phyloP scores from a whole-genome alignment of 2,888 invertebrate genomes.

The Parnassius apollo region DNA sequence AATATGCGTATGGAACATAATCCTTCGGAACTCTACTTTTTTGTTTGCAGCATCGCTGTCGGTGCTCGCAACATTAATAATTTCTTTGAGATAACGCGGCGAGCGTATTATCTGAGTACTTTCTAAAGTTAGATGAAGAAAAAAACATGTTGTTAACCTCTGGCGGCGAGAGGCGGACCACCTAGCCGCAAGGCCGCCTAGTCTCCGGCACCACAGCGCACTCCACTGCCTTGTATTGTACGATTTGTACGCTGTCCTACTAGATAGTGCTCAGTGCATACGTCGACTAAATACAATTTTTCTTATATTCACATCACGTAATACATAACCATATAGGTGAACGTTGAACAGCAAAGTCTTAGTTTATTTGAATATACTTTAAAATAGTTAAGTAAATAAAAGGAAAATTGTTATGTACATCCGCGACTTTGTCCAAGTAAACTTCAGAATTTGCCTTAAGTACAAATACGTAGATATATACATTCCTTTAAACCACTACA shows the following conservation, averaged over 20 bases:
- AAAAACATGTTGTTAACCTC: slow-evolving; percentile 76
- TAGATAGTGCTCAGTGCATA: slow-evolving; percentile 22
- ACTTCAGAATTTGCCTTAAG: too few species aligned
- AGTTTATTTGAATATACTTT: too few species aligned
- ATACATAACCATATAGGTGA: slow-evolving; percentile 6
- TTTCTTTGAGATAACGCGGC: slow-evolving; percentile 47
- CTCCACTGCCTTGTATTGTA: slow-evolving; percentile 34
- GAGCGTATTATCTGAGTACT: slow-evolving; percentile 64
- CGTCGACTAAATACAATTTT: slow-evolving; percentile 22
- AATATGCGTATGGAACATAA: neutral
- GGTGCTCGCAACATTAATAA: slow-evolving; percentile 33
- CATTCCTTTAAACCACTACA: too few species aligned
- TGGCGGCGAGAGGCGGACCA: slow-evolving; percentile 69
- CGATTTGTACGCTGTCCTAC: slow-evolving; percentile 35
- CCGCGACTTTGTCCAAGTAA: too few species aligned
- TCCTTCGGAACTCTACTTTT: slow-evolving; percentile 11
- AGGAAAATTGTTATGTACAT: too few species aligned
- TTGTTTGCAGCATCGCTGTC: slow-evolving; percentile 19
- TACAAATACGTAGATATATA: too few species aligned
- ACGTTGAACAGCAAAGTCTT: slow-evolving; percentile 3
- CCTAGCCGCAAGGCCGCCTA: slow-evolving; percentile 61
- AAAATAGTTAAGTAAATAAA: too few species aligned
- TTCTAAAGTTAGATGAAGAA: slow-evolving; percentile 76
- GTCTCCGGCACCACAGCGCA: slow-evolving; percentile 50
- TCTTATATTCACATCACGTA: slow-evolving; percentile 19